Percentiles rank a stretch among this genome's conserved stretches.
These are phyloP conservation scores for Microctonus hyperodae DNA, from an alignment of 2,888 invertebrate species.

Conservation along the genomic window DNA sequence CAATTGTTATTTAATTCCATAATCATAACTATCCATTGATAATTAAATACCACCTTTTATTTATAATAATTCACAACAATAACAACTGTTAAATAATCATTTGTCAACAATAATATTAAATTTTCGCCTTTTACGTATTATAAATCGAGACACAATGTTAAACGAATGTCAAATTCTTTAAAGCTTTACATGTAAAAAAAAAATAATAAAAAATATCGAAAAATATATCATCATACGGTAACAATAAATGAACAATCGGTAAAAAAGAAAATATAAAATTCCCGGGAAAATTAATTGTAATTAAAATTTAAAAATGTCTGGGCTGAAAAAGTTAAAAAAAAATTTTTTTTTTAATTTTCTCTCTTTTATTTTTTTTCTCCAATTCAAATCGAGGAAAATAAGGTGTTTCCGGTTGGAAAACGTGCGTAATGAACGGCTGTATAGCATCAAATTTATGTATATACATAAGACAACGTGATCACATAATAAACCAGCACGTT, in stretches of 20 bases:
- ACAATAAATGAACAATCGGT: not conserved
- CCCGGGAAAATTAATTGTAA: too few species aligned
- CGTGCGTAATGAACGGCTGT: slow-evolving; percentile 23
- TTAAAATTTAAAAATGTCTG: too few species aligned
- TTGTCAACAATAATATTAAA: not conserved
- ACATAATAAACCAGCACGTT: not conserved
- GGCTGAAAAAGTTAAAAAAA: too few species aligned
- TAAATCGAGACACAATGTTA: slow-evolving; percentile 46
- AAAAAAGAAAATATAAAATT: too few species aligned
- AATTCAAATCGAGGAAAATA: not conserved
- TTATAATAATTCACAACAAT: too few species aligned
- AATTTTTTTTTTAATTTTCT: not conserved
- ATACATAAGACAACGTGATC: not conserved
- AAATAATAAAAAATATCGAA: slow-evolving; percentile 20
- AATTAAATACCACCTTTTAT: too few species aligned
- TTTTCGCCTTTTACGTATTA: not conserved
- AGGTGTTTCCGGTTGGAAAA: slow-evolving; percentile 15
- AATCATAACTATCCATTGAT: too few species aligned
- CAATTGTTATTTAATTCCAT: too few species aligned
- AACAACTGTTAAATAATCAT: not conserved
- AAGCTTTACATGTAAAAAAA: too few species aligned
- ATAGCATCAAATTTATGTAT: slow-evolving; percentile 26
- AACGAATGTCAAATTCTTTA: slow-evolving; percentile 58
- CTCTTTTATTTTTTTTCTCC: not conserved
- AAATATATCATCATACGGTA: not conserved